These are phyloP conservation scores for Rhyzopertha dominica DNA, from an alignment of 1,140 invertebrate genomes.

Conservation along the genomic window DNA sequence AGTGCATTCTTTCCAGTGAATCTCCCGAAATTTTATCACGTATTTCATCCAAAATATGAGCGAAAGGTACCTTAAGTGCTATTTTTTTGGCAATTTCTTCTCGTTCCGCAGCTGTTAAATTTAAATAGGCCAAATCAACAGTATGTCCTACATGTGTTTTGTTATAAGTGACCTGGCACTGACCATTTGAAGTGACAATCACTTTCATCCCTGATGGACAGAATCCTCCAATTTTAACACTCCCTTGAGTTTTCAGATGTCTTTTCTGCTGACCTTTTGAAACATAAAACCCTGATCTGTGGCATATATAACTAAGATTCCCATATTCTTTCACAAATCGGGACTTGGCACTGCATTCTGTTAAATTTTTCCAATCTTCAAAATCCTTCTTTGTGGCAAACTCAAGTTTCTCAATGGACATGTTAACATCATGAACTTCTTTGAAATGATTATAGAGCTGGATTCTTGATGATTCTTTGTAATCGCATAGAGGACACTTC, in stretches of 20 bases:
- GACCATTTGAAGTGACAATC: background rate
- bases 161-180: background rate
- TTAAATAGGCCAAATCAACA: background rate
- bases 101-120: background rate
- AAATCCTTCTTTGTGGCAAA: constrained; percentile 4
- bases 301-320: constrained; percentile 11
- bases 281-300: constrained; percentile 16
- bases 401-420: background rate
- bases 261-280: constrained; percentile 5
- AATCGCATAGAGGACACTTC: constrained; percentile 2
- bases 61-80: constrained; percentile 7
- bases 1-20: constrained; percentile 4
- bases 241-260: background rate
- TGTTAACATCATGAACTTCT: background rate
- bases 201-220: constrained; percentile 1
- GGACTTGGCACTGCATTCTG: constrained; percentile 3
- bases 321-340: background rate
- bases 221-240: constrained; percentile 4
- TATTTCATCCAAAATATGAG: constrained; percentile 13
- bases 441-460: background rate
- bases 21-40: constrained; percentile 2
- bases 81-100: constrained; percentile 5
- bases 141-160: constrained; percentile 6
- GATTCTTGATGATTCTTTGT: background rate
- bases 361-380: constrained; percentile 5